Base-by-base conservation (phyloP, 2,888 invertebrate genomes). In the Leptinotarsa peninsularis region DNA sequence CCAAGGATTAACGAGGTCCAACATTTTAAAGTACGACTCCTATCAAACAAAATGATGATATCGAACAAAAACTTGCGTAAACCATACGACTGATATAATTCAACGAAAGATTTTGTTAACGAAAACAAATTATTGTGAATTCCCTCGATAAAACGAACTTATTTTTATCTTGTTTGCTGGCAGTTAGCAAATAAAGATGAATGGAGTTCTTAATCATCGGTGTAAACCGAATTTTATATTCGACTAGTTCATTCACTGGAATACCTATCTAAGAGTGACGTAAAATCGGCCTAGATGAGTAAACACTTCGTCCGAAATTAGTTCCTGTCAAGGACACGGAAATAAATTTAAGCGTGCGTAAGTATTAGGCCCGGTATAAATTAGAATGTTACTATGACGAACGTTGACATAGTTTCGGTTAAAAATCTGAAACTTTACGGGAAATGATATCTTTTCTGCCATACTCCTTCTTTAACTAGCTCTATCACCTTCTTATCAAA, bases 161-260 rank as follows among this genome's bases (percentile, higher is more conserved):
- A 43, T 43, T 43, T 43, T 56, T 56, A 56, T 56, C 58, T 21
- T 58, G 58, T 58, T 58, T 58, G 58, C 21, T 10, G 58, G 18
- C 21, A 58, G 18, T 58, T 58, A 21, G 13, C 58, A 58, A 23
- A 58, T 58, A 58, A 21, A 23, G 21, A 58, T 58, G 18, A 58
- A 58, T 58, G 58, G 21, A 18, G 15, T 21, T 23, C 58, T 18
- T 58, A 58, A 21, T 58, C 58, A 18, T 21, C 18, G 58, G 58
- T 58, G 10, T 13, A 21, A 21, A 52, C 18, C 21, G 21, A 58
- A 58, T 58, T 18, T 14, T 21, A 21, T 21, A 3, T 21, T 14
- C 18, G 58, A 21, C 14, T 13, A 7, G 58, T 58, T 54, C 54
- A 54, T 54, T 54, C 54, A 54, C 56, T 56, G 56, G 21, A 56